Base-by-base conservation (phyloP, 2,888 invertebrate species). In the Phyllotreta cruciferae region DNA sequence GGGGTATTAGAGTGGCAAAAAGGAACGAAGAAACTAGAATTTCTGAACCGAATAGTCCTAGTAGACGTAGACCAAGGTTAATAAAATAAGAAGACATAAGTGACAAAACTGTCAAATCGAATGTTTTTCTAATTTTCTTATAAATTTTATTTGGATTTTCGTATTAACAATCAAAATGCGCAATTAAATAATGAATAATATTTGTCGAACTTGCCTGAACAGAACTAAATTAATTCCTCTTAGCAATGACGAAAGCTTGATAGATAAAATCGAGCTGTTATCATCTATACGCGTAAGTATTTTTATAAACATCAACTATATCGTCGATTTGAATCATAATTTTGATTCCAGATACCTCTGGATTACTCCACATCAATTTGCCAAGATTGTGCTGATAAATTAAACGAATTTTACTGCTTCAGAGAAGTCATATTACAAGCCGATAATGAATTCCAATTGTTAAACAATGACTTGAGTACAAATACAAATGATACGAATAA, bases 361-460 rank as follows among this genome's bases (percentile, higher is more conserved):
- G 64, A 71, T 39, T 73, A 72, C 47, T 74, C 76, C 24, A 68
- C 71, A 9, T 66, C 65, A 55, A 76, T 78, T 14, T 78, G 78
- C 49, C 67, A 71, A 49, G 74, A 75, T 64, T 78, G 78, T 62
- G 53, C 70, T 4, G 66, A 64, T 10, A 77, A 77, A 58, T 64
- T 77, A 41, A 75, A 74, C 53, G 71, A 63, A 55, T 71, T 74
- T 36, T 76, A 72, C 56, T 74, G 73, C 58, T 78, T 78, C 63
- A 68, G 74, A 47, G 74, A 75, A 70, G 70, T 75, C 3, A 73
- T 78, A 38, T 71, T 74, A 47, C 72, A 73, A 52, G 69, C 66
- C 50, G 70, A 77, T 50, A 66, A 66, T 39, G 75, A 75, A 60
- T 55, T 73, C 54, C 62, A 70, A 62, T 66, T 56, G 14, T 60